These are phyloP conservation scores for Candidula unifasciata DNA, from an alignment of 2,888 invertebrate genomes.

Conservation along the genomic window DNA sequence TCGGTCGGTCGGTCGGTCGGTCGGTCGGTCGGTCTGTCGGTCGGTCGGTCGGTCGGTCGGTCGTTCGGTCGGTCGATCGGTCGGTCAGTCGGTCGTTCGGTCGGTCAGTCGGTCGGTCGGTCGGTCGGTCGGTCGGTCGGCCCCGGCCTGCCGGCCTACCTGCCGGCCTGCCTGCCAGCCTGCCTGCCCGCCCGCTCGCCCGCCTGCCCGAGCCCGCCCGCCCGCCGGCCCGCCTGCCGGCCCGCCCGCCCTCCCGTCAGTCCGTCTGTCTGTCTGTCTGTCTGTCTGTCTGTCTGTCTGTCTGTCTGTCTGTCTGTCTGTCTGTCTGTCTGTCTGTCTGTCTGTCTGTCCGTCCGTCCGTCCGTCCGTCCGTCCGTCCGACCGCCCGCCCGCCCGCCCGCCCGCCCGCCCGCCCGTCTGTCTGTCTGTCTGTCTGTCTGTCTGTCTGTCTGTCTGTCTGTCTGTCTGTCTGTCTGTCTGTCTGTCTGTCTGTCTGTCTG, in stretches of 20 bases:
- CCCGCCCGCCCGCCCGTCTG: no score
- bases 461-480: no score
- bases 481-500: background rate
- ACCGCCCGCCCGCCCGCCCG: background rate
- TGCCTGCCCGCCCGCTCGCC: background rate
- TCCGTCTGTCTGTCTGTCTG: background rate
- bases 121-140: background rate
- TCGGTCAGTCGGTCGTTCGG: no score
- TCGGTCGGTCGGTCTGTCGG: no score
- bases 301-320: constrained; percentile 7
- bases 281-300: background rate
- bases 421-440: no score
- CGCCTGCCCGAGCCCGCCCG: background rate
- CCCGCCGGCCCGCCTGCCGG: background rate
- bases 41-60: no score
- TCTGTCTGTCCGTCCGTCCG: background rate
- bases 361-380: background rate
- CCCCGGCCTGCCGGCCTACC: background rate
- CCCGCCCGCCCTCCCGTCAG: background rate
- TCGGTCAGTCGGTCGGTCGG: background rate
- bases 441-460: no score
- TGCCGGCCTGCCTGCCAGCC: background rate
- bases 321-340: constrained; percentile 10
- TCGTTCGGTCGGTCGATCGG: no score
- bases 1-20: background rate